A percentile compares a stretch with the other conserved stretches of the same genome.
These are phyloP conservation scores for Coilia nasus DNA, from an alignment of 2,797 vertebrate species.

Conservation along the genomic window DNA sequence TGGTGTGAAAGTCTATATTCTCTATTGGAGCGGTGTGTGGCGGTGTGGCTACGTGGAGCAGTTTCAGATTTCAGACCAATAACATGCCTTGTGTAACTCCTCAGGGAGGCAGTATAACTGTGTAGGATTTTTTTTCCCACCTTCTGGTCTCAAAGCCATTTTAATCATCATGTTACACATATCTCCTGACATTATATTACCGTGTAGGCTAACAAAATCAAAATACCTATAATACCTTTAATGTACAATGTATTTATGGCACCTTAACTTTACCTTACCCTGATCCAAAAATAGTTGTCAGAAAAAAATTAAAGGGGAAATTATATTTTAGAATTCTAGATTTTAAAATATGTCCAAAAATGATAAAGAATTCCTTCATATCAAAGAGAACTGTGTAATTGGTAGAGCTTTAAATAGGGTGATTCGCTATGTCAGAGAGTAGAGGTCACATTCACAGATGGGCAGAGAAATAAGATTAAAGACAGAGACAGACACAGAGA, in stretches of 20 bases:
- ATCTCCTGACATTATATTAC: constrained; percentile 2
- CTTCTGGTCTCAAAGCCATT: background rate
- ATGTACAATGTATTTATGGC: background rate
- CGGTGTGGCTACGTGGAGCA: background rate
- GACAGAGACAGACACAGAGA: constrained; percentile 7
- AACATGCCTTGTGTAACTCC: background rate
- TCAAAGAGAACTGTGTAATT: background rate
- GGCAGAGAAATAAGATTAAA: constrained; percentile 9
- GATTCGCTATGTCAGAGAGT: background rate
- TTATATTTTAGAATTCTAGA: background rate
- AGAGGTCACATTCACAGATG: constrained; percentile 11
- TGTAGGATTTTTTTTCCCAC: constrained; percentile 8
- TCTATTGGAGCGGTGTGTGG: background rate
- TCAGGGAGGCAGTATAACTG: constrained; percentile 6
- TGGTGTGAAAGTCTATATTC: constrained; percentile 11
- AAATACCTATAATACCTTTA: constrained; percentile 9
- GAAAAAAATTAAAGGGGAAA: background rate
- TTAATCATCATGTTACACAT: constrained; percentile 6
- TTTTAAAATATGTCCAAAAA: background rate
- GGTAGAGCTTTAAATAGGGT: background rate
- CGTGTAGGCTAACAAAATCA: background rate
- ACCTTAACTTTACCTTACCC: background rate
- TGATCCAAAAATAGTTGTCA: background rate
- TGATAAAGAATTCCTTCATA: background rate
- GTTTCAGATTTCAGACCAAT: constrained; percentile 11